These are phyloP conservation scores for Xestia xanthographa DNA, from an alignment of 2,888 invertebrate species.

Conservation along the genomic window DNA sequence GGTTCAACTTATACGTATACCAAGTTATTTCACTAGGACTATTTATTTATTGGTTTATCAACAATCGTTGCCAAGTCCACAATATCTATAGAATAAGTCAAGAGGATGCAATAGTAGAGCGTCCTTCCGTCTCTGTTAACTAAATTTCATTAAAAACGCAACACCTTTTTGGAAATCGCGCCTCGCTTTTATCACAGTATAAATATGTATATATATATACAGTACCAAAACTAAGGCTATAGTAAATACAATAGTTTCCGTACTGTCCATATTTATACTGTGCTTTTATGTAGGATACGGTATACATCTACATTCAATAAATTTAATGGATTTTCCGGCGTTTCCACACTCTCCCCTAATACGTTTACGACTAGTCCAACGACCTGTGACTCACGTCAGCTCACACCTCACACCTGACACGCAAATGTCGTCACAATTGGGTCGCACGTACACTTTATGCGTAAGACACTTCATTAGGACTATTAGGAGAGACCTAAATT, in stretches of 20 bases:
- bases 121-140: not conserved
- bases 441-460: conserved; percentile 77
- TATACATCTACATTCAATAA: not conserved
- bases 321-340: conserved; percentile 19
- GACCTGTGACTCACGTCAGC: conserved; percentile 75
- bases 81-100: not conserved
- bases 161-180: not conserved
- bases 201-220: no score
- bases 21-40: not conserved
- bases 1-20: not conserved
- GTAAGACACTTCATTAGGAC: conserved; percentile 35
- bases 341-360: conserved; percentile 66
- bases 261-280: no score
- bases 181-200: no score
- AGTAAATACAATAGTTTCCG: no score
- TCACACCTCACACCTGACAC: conserved; percentile 54
- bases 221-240: no score
- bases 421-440: conserved; percentile 74
- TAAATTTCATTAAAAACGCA: not conserved
- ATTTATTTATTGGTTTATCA: not conserved
- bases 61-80: not conserved
- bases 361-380: conserved; percentile 72
- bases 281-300: not conserved
- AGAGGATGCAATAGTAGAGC: not conserved
- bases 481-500: conserved; percentile 14